These are phyloP conservation scores for Poeciliopsis gracilis DNA, from an alignment of 2,797 vertebrate genomes.

Conservation along the genomic window DNA sequence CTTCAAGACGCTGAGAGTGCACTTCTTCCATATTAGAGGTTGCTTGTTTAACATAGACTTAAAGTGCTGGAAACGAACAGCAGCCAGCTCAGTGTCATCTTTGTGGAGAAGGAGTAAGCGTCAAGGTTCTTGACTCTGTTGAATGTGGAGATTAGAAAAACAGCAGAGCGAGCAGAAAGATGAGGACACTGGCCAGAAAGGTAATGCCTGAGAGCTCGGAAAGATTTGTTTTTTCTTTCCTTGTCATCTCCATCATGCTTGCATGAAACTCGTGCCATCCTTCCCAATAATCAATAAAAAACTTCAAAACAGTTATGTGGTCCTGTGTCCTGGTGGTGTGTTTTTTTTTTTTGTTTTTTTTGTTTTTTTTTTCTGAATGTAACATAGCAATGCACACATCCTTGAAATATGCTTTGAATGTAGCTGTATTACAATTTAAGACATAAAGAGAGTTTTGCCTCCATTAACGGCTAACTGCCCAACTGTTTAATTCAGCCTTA, in stretches of 20 bases:
- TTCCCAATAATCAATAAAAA: slow-evolving; percentile 52
- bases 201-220: slow-evolving; percentile 34
- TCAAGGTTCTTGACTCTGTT: slow-evolving; percentile 73
- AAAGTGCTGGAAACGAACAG: slow-evolving; percentile 45
- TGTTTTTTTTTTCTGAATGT: not conserved
- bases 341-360: not conserved
- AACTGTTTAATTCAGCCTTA: slow-evolving; percentile 30
- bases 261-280: slow-evolving; percentile 22
- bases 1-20: slow-evolving; percentile 64
- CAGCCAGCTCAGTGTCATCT: slow-evolving; percentile 51
- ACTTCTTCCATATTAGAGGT: slow-evolving; percentile 36
- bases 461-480: slow-evolving; percentile 45
- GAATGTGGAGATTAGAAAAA: slow-evolving; percentile 67
- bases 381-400: not conserved
- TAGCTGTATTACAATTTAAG: not conserved
- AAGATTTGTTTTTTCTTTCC: not conserved
- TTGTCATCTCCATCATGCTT: slow-evolving; percentile 10
- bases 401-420: not conserved
- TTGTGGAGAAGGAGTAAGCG: slow-evolving; percentile 40
- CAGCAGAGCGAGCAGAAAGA: slow-evolving; percentile 56
- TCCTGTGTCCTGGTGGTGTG: slow-evolving; percentile 23
- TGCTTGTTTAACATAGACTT: slow-evolving; percentile 41
- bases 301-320: slow-evolving; percentile 29
- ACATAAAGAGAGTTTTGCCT: slow-evolving; percentile 30
- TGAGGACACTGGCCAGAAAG: slow-evolving; percentile 30